phyloP scores from a whole-genome alignment of 2,113 vertebrate species.

The Sporophila hypoxantha region DNA sequence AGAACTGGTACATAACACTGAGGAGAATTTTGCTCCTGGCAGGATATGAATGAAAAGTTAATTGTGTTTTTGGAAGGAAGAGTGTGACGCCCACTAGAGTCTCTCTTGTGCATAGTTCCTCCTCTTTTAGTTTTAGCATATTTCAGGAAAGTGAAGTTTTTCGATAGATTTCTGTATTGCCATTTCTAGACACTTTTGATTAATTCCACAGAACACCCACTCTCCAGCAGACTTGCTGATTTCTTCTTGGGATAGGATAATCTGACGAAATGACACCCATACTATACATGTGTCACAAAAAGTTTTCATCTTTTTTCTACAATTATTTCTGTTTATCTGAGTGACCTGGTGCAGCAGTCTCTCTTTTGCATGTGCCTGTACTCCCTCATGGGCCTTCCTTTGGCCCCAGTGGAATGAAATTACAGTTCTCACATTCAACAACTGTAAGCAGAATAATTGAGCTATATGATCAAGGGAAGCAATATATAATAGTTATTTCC shows the following conservation, averaged over 20 bases:
- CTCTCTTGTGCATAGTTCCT: conserved; percentile 5
- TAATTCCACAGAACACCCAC: conserved; percentile 15
- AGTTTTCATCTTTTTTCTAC: background rate
- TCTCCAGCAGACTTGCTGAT: background rate
- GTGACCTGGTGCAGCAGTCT: background rate
- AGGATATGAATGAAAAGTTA: conserved; percentile 23
- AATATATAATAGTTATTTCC: background rate
- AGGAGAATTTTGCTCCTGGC: background rate
- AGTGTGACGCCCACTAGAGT: background rate
- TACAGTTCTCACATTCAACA: background rate
- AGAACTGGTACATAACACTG: background rate
- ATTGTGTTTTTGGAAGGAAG: conserved; percentile 16
- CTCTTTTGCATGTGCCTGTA: background rate
- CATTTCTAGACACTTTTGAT: conserved; percentile 17
- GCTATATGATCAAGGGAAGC: background rate
- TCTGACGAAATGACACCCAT: background rate
- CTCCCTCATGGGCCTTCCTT: background rate
- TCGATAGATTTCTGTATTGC: background rate
- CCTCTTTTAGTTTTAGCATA: background rate
- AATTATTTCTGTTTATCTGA: background rate
- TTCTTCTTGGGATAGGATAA: background rate
- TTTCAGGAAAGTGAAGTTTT: conserved; percentile 4
- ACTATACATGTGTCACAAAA: background rate
- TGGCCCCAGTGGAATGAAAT: background rate
- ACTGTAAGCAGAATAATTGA: background rate